Conservation (phyloP, 1,140 invertebrate species). For the Lepeophtheirus salmonis region DNA sequence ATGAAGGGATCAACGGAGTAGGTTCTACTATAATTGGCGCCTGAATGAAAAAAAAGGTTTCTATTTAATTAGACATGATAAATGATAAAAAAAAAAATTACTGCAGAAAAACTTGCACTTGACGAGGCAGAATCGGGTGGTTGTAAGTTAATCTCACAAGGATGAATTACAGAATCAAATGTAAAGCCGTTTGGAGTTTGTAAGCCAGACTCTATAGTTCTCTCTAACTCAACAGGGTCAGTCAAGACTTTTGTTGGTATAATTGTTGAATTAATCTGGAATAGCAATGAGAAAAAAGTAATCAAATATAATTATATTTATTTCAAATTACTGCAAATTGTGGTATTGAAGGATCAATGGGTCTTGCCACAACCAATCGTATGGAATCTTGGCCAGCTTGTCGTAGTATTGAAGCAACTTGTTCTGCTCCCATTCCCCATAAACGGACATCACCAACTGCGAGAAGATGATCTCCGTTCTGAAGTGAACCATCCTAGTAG, state of each 20-base stretch:
- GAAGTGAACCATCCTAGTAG: slow-evolving; percentile 57
- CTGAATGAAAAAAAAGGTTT: not conserved
- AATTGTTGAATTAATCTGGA: slow-evolving; percentile 36
- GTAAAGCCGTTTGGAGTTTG: slow-evolving; percentile 3
- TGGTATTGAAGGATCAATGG: slow-evolving; percentile 43
- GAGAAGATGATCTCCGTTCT: slow-evolving; percentile 82
- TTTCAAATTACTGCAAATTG: slow-evolving; percentile 1
- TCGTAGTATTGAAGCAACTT: slow-evolving; percentile 72
- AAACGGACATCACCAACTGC: slow-evolving; percentile 83
- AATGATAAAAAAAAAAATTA: not conserved
- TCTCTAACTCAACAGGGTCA: slow-evolving; percentile 64
- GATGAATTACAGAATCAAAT: slow-evolving; percentile 1
- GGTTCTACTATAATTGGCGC: not conserved
- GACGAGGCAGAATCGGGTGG: not conserved
- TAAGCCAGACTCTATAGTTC: slow-evolving; percentile 23
- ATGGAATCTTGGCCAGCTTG: slow-evolving; percentile 60
- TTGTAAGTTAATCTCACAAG: not conserved
- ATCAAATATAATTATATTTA: not conserved
- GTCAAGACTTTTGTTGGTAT: slow-evolving; percentile 62
- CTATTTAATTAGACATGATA: too few species aligned
- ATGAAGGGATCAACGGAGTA: not conserved
- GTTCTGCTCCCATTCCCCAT: slow-evolving; percentile 73
- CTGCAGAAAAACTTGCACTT: not conserved
- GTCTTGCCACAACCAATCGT: slow-evolving; percentile 68
- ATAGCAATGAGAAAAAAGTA: too few species aligned